Evolutionary conservation across 23 tunicate species (phyloP).

Genomic region (Corella eumyota): DNA sequence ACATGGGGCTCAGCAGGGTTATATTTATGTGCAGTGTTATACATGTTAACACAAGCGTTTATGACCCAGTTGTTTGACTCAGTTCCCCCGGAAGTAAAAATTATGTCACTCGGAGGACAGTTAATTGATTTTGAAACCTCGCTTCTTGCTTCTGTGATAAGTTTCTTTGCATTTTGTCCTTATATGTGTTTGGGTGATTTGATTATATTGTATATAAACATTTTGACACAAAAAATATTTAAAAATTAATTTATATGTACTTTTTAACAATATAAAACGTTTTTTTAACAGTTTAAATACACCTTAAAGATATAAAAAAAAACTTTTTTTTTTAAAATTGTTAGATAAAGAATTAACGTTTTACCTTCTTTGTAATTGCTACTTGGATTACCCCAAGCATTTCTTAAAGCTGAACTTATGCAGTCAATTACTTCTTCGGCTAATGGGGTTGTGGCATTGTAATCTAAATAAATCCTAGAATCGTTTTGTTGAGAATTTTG

Average conservation of each 20-base stretch:
- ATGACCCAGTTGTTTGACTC: slow-evolving; percentile 97
- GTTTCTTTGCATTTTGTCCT: slow-evolving; percentile 51
- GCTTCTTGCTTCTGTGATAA: slow-evolving; percentile 53
- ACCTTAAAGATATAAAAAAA: neutral
- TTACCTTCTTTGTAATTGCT: slow-evolving; percentile 37
- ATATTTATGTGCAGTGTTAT: slow-evolving; percentile 12
- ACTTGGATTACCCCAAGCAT: slow-evolving; percentile 96
- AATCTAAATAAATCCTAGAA: slow-evolving; percentile 90
- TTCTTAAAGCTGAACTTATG: slow-evolving; percentile 27
- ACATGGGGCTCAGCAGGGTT: slow-evolving; percentile 5
- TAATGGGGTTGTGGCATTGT: slow-evolving; percentile 95
- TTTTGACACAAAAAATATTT: too few relatives aligned
- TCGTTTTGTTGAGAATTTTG: too few relatives aligned
- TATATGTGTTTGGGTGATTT: too few relatives aligned
- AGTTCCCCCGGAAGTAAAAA: slow-evolving; percentile 98
- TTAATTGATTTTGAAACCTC: slow-evolving; percentile 49
- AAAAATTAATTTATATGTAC: too few relatives aligned
- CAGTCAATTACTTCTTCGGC: slow-evolving; percentile 38
- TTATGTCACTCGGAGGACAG: slow-evolving; percentile 20
- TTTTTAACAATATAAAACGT: too few relatives aligned
- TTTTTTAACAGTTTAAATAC: neutral
- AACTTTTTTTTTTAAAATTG: too few relatives aligned
- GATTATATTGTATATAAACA: too few relatives aligned
- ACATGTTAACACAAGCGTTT: neutral
- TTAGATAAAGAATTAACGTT: neutral